Evolutionary conservation across 2,113 vertebrate species (phyloP).

Genomic region (Toxostoma redivivum): DNA sequence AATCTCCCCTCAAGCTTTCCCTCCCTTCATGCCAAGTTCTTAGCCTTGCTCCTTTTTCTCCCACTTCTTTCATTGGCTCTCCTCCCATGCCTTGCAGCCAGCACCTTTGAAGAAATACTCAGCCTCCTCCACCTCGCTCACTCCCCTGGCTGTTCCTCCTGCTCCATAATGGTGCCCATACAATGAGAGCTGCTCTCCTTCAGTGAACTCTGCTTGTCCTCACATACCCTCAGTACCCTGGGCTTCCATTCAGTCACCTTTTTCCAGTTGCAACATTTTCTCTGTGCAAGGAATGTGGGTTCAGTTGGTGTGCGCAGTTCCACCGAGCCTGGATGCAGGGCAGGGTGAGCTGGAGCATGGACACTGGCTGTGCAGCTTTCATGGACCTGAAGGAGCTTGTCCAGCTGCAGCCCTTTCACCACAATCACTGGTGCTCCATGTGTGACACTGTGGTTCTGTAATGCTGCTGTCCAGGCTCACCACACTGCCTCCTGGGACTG

Average conservation of each 20-base stretch:
- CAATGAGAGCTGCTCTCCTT: not conserved
- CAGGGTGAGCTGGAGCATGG: accelerated
- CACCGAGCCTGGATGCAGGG: not conserved
- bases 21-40: not conserved
- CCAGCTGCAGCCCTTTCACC: not conserved
- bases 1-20: slow-evolving; percentile 34
- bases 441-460: not conserved
- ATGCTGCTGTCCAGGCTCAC: not conserved
- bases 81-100: slow-evolving; percentile 43
- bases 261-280: not conserved
- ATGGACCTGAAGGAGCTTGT: not conserved
- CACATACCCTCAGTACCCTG: not conserved
- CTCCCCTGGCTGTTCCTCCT: not conserved
- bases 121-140: not conserved
- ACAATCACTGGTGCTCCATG: not conserved
- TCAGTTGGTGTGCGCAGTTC: not conserved
- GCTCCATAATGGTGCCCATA: not conserved
- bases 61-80: not conserved
- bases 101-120: slow-evolving; percentile 29
- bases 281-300: accelerated
- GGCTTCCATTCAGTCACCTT: not conserved
- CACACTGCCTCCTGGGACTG: not conserved
- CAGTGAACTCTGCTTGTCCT: slow-evolving; percentile 32
- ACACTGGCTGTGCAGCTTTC: not conserved
- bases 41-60: not conserved